A percentile compares a stretch with the other conserved stretches of the same genome.
Conservation (phyloP, 2,113 vertebrate species). For the Noturus placidus region DNA sequence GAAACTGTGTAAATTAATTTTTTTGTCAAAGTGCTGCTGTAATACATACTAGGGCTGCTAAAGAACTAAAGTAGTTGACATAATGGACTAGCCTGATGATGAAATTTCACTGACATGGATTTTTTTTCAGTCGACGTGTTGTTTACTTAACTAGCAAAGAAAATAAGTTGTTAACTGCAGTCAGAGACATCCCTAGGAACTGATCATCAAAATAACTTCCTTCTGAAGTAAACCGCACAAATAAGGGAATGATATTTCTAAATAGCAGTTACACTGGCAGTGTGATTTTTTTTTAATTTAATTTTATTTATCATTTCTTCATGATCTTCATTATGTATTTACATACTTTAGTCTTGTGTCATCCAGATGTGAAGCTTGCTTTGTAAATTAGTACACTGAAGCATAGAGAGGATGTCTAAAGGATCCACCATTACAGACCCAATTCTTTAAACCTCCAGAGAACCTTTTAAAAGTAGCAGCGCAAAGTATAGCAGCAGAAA, state of each 20-base stretch:
- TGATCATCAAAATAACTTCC: background rate
- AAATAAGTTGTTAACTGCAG: background rate
- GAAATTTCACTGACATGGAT: background rate
- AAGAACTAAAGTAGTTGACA: background rate
- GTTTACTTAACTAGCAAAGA: background rate
- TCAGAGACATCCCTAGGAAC: background rate
- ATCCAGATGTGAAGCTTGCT: conserved; percentile 14
- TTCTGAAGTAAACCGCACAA: background rate
- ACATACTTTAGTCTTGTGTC: background rate
- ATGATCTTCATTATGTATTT: background rate
- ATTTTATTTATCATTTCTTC: background rate
- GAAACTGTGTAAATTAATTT: background rate
- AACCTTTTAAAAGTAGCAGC: conserved; percentile 20
- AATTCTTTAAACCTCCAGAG: conserved; percentile 17
- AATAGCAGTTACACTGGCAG: background rate
- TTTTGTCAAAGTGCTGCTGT: background rate
- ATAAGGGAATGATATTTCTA: background rate
- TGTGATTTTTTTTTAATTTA: background rate
- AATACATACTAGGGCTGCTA: background rate
- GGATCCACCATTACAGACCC: background rate
- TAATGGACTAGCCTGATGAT: background rate
- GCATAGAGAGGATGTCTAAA: background rate
- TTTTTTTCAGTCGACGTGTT: background rate
- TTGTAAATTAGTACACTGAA: conserved; percentile 2
- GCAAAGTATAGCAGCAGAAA: conserved; percentile 28